Conservation (phyloP, 2,888 invertebrate species). For the Acleris sparsana region DNA sequence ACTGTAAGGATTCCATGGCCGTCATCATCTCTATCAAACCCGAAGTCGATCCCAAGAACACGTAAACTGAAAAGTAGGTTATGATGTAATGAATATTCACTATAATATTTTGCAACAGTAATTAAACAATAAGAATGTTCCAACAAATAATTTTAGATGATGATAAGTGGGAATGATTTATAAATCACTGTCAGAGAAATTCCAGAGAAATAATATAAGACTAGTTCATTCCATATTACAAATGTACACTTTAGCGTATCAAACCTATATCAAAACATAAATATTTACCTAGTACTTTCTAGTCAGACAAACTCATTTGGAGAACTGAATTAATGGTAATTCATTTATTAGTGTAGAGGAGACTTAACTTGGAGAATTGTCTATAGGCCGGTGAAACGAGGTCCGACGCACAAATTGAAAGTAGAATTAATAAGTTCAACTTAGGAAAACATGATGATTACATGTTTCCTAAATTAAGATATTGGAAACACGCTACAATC, state of each 20-base stretch:
- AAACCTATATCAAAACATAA: not conserved
- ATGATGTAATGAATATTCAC: not conserved
- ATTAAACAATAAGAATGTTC: conserved; percentile 9
- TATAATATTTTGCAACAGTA: conserved; percentile 1
- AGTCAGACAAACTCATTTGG: too few relatives aligned
- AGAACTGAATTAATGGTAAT: too few relatives aligned
- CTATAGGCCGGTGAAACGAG: too few relatives aligned
- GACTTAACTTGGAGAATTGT: too few relatives aligned
- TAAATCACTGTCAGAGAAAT: conserved; percentile 9
- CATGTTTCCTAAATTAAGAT: too few relatives aligned
- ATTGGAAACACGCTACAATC: too few relatives aligned
- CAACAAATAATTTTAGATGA: conserved; percentile 22
- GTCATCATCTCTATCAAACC: conserved; percentile 95
- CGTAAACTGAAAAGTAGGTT: conserved; percentile 89
- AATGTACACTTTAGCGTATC: not conserved
- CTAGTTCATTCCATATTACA: not conserved
- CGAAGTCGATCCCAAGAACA: conserved; percentile 94
- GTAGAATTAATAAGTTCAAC: too few relatives aligned
- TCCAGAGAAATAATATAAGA: conserved; percentile 3
- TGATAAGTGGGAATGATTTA: conserved; percentile 10
- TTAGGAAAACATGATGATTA: too few relatives aligned
- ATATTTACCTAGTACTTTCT: not conserved
- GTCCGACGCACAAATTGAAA: too few relatives aligned
- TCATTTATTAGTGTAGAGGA: too few relatives aligned
- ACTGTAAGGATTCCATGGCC: conserved; percentile 93